Evolutionary conservation across 2,888 invertebrate species (phyloP).

Genomic region (Conus canariensis): DNA sequence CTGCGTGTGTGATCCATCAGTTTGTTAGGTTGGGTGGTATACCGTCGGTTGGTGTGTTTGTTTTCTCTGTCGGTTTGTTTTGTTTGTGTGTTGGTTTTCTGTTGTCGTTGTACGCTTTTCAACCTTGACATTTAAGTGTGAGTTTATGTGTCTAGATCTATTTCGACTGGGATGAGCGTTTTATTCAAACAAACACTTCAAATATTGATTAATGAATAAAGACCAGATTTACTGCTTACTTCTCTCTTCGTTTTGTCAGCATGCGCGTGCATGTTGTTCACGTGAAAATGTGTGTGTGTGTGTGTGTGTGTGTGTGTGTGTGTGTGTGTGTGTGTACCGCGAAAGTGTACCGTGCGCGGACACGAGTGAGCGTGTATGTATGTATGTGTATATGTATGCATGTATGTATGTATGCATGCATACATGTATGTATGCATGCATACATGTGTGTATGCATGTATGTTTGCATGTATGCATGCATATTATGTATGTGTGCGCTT

Average conservation of each 20-base stretch:
- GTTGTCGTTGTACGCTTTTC: neutral
- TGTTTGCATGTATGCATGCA: neutral
- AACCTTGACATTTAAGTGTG: neutral
- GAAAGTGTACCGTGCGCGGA: neutral
- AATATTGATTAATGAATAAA: neutral
- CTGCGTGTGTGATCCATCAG: too few relatives aligned
- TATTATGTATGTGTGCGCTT: neutral
- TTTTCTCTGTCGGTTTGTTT: neutral
- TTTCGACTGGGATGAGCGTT: neutral
- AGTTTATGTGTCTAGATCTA: neutral
- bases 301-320: neutral
- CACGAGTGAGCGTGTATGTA: neutral
- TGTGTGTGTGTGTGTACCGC: neutral
- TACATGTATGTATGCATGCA: neutral
- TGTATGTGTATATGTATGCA: neutral
- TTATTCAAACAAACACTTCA: neutral
- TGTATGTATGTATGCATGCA: neutral
- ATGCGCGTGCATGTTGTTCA: neutral
- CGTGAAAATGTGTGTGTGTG: neutral
- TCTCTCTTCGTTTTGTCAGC: neutral
- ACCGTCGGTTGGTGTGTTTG: neutral
- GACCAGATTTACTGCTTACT: too few relatives aligned
- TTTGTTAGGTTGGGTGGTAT: too few relatives aligned
- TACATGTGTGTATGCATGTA: neutral
- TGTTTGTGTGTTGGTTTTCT: too few relatives aligned